Evolutionary conservation across 2,113 vertebrate genomes (phyloP), one percentile per base, ranked within the genome.

Genomic region (Tiliqua scincoides): DNA sequence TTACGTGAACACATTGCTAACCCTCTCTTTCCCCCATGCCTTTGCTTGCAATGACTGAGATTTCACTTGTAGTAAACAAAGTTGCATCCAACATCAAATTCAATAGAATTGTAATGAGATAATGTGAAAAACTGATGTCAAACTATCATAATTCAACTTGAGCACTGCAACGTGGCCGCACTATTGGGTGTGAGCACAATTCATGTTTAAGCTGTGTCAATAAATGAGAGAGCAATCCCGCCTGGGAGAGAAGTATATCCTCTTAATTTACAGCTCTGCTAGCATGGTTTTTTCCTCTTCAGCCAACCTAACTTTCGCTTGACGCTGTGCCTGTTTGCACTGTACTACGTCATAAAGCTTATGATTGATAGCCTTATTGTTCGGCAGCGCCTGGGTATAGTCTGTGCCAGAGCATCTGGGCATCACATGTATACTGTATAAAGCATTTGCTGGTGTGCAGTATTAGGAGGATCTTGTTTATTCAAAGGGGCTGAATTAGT

Each of bases 351-450:
- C 93, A 91, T 83, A 87, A 84, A 87, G 92, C 90, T 93, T 94
- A 92, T 83, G 85, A 67, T 92, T 93, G 90, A 90, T 89, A 80
- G 85, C 61, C 89, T 93, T 94, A 89, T 86, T 88, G 82, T 92
- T 83, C 89, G 93, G 88, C 89, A 80, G 0, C 79, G 88, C 88
- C n/a, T 72, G 74, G 48, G 35, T 80, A 86, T 40, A 61, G 9
- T 89, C 92, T 90, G 61, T 79, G 75, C 85, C 76, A 84, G 85
- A 94, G 91, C 94, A 96, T 95, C 94, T 96, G 94, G 90, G 89
- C 37, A 87, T 89, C 14, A 0, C 87, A 62, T 83, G 86, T 88
- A 80, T 91, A 71, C n/a, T 87, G 79, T 91, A 74, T 80, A 91
- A 87, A 92, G 30, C 75, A 25, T 74, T 88, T 0, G 0, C 86